These are phyloP conservation scores for Malthinus seriepunctatus DNA, from an alignment of 2,888 invertebrate genomes.

Conservation along the genomic window DNA sequence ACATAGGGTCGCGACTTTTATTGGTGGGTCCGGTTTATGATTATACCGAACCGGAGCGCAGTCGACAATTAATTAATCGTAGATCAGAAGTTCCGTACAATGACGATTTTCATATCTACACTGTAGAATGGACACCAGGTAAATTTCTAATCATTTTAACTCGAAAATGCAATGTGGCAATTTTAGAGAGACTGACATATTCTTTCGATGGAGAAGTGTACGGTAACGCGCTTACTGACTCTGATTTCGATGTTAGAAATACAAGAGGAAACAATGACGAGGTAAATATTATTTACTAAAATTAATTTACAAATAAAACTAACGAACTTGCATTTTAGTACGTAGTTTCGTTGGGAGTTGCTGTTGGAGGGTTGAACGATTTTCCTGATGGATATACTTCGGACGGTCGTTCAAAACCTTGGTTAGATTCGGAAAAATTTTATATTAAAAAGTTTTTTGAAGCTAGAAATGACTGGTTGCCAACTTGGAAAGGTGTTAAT, in stretches of 20 bases:
- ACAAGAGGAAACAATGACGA: not conserved
- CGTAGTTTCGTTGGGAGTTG: constrained; percentile 68
- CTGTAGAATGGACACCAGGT: constrained; percentile 69
- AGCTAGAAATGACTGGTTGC: constrained; percentile 59
- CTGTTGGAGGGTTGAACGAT: constrained; percentile 68
- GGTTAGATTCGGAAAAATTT: constrained; percentile 63
- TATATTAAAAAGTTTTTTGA: constrained; percentile 66
- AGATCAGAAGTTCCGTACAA: constrained; percentile 53
- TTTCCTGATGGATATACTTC: constrained; percentile 64
- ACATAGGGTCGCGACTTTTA: constrained; percentile 54
- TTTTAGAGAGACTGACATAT: constrained; percentile 46
- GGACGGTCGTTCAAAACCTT: constrained; percentile 61
- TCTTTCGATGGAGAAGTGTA: constrained; percentile 51
- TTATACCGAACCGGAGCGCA: constrained; percentile 48
- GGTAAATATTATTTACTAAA: not conserved
- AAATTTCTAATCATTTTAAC: constrained; percentile 17
- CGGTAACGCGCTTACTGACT: constrained; percentile 35
- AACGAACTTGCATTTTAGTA: constrained; percentile 62
- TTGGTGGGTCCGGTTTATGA: constrained; percentile 59
- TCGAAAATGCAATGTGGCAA: no score
- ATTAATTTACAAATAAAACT: not conserved
- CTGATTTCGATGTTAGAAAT: not conserved
- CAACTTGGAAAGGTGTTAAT: constrained; percentile 59
- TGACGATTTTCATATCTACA: constrained; percentile 66
- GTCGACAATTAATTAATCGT: constrained; percentile 44